Percentiles rank a stretch among this genome's conserved stretches.
phyloP scores from a whole-genome alignment of 2,113 vertebrate genomes.

The Pelodiscus sinensis region DNA sequence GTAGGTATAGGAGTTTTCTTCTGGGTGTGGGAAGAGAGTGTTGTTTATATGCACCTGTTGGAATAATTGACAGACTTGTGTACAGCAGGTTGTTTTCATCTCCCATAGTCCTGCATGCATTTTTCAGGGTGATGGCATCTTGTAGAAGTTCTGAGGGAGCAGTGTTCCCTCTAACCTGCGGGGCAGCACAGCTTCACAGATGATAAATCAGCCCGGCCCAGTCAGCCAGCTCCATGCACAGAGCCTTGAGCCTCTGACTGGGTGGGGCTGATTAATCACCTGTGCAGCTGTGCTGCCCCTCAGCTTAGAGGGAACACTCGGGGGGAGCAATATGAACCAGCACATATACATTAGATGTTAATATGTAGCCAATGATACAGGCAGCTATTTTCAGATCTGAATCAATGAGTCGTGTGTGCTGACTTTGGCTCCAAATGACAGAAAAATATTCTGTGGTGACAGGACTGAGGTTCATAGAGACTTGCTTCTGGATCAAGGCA shows the following conservation, averaged over 20 bases:
- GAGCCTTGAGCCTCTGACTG: too few relatives aligned
- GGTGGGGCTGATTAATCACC: too few relatives aligned
- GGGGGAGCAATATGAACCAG: neutral
- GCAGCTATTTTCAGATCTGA: neutral
- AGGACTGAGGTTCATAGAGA: neutral
- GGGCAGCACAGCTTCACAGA: too few relatives aligned
- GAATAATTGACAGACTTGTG: neutral
- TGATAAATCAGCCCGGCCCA: too few relatives aligned
- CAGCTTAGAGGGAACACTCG: too few relatives aligned
- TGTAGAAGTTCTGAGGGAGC: neutral
- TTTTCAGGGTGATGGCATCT: neutral
- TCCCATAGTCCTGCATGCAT: neutral
- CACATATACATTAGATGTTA: neutral
- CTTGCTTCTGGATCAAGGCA: neutral
- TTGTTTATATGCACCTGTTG: neutral
- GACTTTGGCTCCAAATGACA: neutral
- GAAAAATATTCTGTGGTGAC: neutral
- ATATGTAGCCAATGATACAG: neutral
- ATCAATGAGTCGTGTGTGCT: neutral
- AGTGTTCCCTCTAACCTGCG: too few relatives aligned
- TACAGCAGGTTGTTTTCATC: neutral
- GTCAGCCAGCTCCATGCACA: too few relatives aligned
- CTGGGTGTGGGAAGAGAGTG: neutral
- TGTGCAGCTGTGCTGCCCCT: too few relatives aligned
- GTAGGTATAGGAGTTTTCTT: neutral